phyloP scores from a whole-genome alignment of 64 coral and sea anemone genomes.

The Pachyseris speciosa region DNA sequence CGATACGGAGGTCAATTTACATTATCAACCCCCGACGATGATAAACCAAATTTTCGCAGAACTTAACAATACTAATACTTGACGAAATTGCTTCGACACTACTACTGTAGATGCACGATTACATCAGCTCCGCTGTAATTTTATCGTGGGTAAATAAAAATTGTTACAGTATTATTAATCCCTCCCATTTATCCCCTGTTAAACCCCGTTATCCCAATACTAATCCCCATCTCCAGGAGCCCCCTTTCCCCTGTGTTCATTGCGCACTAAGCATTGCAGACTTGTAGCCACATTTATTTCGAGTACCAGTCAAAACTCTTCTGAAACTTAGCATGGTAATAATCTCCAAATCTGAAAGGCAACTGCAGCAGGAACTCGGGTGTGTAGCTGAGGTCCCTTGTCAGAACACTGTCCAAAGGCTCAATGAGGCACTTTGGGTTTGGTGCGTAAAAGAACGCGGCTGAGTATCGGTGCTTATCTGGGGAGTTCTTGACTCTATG shows the following conservation, averaged over 20 bases:
- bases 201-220: too few species aligned
- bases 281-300: neutral
- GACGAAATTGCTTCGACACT: too few species aligned
- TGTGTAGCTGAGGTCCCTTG: conserved; percentile 6
- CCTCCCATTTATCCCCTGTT: too few species aligned
- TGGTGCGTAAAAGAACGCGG: conserved; percentile 75
- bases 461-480: conserved; percentile 59
- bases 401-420: conserved; percentile 55
- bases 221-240: too few species aligned
- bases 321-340: conserved; percentile 73
- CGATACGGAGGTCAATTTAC: too few species aligned
- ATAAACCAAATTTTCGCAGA: too few species aligned
- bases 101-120: too few species aligned
- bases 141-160: too few species aligned
- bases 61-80: too few species aligned
- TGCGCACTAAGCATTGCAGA: neutral
- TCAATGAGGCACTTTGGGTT: conserved; percentile 53
- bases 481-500: conserved; percentile 79
- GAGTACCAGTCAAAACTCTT: conserved; percentile 1
- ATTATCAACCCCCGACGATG: too few species aligned
- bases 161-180: neutral
- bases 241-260: neutral
- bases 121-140: too few species aligned
- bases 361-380: conserved; percentile 38
- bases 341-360: conserved; percentile 83